Conservation (phyloP, 2,797 vertebrate species). For the Cottoperca gobio region DNA sequence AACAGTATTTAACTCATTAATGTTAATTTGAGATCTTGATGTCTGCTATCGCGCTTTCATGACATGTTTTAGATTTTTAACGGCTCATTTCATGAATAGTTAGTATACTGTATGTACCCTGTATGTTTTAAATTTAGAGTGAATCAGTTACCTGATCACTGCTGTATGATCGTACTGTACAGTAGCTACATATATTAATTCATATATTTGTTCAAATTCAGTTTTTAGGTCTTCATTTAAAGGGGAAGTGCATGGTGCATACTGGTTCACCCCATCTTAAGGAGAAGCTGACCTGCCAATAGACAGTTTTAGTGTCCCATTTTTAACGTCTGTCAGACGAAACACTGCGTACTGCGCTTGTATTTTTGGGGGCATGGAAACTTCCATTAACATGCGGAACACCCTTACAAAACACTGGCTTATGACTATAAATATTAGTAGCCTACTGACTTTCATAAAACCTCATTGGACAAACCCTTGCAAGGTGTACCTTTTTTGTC, state of each 20-base stretch:
- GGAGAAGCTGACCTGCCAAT: constrained; percentile 15
- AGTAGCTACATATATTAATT: background rate
- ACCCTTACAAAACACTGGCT: background rate
- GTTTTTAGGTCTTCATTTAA: background rate
- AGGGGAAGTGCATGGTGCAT: background rate
- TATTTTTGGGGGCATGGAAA: constrained; percentile 22
- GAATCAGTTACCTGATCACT: background rate
- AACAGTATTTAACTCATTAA: too few species aligned
- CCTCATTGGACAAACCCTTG: background rate
- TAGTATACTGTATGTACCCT: background rate
- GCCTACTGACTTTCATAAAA: background rate
- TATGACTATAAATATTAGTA: background rate
- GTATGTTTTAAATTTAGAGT: background rate
- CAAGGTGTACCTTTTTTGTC: background rate
- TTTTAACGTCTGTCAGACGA: constrained; percentile 22
- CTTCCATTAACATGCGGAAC: background rate
- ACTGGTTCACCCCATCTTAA: too few species aligned
- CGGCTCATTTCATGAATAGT: background rate
- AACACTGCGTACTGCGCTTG: background rate
- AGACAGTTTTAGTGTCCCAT: constrained; percentile 14
- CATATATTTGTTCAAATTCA: background rate
- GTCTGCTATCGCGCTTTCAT: background rate
- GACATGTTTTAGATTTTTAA: background rate
- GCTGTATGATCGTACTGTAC: background rate
- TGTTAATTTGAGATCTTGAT: background rate